A percentile compares a stretch with the other conserved stretches of the same genome.
Evolutionary conservation across 2,888 invertebrate genomes (phyloP).

Genomic region (Athripsodes cinereus): DNA sequence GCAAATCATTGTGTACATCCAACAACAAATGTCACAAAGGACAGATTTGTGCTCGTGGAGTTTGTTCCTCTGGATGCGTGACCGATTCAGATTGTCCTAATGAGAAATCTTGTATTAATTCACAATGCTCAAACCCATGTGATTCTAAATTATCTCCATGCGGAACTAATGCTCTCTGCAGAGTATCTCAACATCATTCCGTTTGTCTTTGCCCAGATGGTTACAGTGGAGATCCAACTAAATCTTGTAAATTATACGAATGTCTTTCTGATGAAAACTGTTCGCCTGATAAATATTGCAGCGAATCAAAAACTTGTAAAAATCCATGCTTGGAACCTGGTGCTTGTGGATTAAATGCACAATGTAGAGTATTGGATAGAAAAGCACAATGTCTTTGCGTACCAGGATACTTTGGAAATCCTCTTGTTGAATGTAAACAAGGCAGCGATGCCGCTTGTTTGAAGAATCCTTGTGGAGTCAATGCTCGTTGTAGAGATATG

Average conservation of each 20-base stretch:
- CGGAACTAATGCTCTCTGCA: slow-evolving; percentile 74
- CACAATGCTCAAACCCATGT: slow-evolving; percentile 68
- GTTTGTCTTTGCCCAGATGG: slow-evolving; percentile 86
- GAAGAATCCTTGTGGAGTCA: slow-evolving; percentile 77
- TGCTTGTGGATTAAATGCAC: slow-evolving; percentile 78
- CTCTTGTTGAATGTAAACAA: slow-evolving; percentile 61
- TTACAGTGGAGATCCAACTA: slow-evolving; percentile 73
- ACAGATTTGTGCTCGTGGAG: slow-evolving; percentile 66
- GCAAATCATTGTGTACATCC: slow-evolving; percentile 64
- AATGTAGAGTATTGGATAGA: slow-evolving; percentile 73
- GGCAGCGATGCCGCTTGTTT: slow-evolving; percentile 67
- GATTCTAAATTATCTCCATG: slow-evolving; percentile 59
- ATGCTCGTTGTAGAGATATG: slow-evolving; percentile 74
- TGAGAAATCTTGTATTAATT: slow-evolving; percentile 65
- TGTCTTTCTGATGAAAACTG: slow-evolving; percentile 74
- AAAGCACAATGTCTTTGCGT: slow-evolving; percentile 73
- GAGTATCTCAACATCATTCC: slow-evolving; percentile 72
- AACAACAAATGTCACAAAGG: slow-evolving; percentile 68
- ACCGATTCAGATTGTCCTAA: slow-evolving; percentile 73
- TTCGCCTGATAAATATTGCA: slow-evolving; percentile 69
- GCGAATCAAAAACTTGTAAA: slow-evolving; percentile 61
- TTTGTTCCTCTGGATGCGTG: slow-evolving; percentile 75
- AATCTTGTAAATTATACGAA: slow-evolving; percentile 69
- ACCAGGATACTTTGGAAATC: slow-evolving; percentile 67
- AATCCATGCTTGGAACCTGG: slow-evolving; percentile 74